Conservation (phyloP, 2,113 vertebrate species). For the Sciurus niger region DNA sequence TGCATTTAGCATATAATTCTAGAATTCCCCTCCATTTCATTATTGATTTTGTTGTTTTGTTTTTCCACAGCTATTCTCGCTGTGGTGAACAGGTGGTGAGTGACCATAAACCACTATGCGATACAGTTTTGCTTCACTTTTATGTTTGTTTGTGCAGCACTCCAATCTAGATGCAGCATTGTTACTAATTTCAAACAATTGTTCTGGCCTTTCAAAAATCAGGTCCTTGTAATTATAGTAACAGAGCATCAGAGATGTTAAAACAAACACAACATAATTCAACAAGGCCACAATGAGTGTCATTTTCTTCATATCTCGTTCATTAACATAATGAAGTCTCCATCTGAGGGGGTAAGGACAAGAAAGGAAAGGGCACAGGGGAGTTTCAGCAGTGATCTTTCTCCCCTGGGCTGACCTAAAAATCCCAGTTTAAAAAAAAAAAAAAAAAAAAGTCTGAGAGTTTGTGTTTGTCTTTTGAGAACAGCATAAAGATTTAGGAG, state of each 20-base stretch:
- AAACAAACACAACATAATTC: conserved; percentile 90
- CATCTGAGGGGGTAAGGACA: conserved; percentile 79
- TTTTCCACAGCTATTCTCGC: conserved; percentile 89
- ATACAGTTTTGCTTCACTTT: conserved; percentile 89
- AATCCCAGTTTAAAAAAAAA: conserved; percentile 88
- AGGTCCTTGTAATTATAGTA: conserved; percentile 90
- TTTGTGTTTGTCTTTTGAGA: conserved; percentile 83
- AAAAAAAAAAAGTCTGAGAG: conserved; percentile 85
- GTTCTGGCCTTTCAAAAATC: conserved; percentile 88
- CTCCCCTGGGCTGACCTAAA: conserved; percentile 88
- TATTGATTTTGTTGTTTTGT: conserved; percentile 85
- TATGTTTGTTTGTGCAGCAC: conserved; percentile 80
- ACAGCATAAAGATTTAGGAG: conserved; percentile 90
- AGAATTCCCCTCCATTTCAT: conserved; percentile 91
- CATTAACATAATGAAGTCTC: conserved; percentile 92
- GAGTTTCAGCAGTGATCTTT: conserved; percentile 85
- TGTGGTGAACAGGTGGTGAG: conserved; percentile 91
- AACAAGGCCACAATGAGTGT: conserved; percentile 90
- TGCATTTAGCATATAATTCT: conserved; percentile 93
- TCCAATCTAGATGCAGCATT: conserved; percentile 85
- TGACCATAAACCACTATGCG: conserved; percentile 92
- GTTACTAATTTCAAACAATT: conserved; percentile 84
- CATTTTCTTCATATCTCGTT: conserved; percentile 88
- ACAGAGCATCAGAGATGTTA: conserved; percentile 89
- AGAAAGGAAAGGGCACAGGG: conserved; percentile 13